A percentile compares a stretch with the other conserved stretches of the same genome.
Evolutionary conservation across 2,888 invertebrate species (phyloP).

Genomic region (Atethmia centrago): DNA sequence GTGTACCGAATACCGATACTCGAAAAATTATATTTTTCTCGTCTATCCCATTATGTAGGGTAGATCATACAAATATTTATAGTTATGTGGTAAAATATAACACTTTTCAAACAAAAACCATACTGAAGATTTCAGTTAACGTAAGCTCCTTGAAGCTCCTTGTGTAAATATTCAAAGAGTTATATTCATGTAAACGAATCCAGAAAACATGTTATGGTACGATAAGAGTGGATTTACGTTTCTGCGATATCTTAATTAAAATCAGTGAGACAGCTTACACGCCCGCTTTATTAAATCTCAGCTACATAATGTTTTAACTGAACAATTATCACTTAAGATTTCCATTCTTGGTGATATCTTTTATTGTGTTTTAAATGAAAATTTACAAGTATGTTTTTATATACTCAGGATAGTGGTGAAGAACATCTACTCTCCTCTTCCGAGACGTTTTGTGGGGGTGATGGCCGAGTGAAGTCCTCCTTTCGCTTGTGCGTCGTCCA

Average conservation of each 20-base stretch:
- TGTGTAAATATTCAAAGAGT: slow-evolving; percentile 35
- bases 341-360: slow-evolving; percentile 7
- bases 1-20: too few species aligned
- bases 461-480: too few species aligned
- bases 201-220: slow-evolving; percentile 52
- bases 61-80: too few species aligned
- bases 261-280: slow-evolving; percentile 56
- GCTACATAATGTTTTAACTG: slow-evolving; percentile 40
- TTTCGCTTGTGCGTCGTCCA: too few species aligned
- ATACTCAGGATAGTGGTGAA: too few species aligned
- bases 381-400: background rate
- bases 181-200: slow-evolving; percentile 54
- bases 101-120: background rate
- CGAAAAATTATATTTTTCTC: too few species aligned
- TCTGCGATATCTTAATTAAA: slow-evolving; percentile 63
- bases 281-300: slow-evolving; percentile 59
- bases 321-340: slow-evolving; percentile 48
- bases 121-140: slow-evolving; percentile 1
- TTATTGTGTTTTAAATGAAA: background rate
- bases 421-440: too few species aligned
- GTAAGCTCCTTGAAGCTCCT: slow-evolving; percentile 7
- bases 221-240: slow-evolving; percentile 54
- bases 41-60: too few species aligned
- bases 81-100: too few species aligned
- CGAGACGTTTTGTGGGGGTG: too few species aligned